Conservation (phyloP, 1,140 invertebrate species). For the Ceratina japonica region DNA sequence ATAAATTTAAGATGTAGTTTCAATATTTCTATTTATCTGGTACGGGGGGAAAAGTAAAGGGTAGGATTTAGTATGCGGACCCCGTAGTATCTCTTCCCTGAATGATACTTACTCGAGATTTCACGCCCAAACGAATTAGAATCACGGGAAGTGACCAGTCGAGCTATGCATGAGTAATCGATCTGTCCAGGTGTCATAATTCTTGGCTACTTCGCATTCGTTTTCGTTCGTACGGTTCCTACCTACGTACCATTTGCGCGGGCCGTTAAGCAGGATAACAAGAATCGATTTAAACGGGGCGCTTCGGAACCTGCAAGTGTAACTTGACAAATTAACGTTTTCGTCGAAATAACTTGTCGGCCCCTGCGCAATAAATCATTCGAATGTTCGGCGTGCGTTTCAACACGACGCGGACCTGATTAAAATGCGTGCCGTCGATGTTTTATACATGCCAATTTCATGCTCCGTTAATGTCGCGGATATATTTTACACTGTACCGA, state of each 20-base stretch:
- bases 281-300: neutral
- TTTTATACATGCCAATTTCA: slow-evolving; percentile 27
- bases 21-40: no score
- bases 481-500: slow-evolving; percentile 44
- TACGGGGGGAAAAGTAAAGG: neutral
- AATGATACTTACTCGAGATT: neutral
- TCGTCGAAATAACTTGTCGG: neutral
- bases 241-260: neutral
- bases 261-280: neutral
- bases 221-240: neutral
- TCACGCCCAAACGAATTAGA: slow-evolving; percentile 17
- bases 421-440: neutral
- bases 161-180: slow-evolving; percentile 11
- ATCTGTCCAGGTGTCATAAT: slow-evolving; percentile 7
- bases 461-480: slow-evolving; percentile 42
- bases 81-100: neutral
- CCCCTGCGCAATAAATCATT: slow-evolving; percentile 10
- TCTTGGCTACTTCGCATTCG: slow-evolving; percentile 1
- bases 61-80: neutral
- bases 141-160: slow-evolving; percentile 24
- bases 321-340: neutral
- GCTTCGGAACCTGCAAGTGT: neutral
- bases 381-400: neutral
- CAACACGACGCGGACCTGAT: neutral
- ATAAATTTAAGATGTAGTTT: no score